Evolutionary conservation across 2,113 vertebrate genomes (phyloP).

Genomic region (Tachysurus vachellii): DNA sequence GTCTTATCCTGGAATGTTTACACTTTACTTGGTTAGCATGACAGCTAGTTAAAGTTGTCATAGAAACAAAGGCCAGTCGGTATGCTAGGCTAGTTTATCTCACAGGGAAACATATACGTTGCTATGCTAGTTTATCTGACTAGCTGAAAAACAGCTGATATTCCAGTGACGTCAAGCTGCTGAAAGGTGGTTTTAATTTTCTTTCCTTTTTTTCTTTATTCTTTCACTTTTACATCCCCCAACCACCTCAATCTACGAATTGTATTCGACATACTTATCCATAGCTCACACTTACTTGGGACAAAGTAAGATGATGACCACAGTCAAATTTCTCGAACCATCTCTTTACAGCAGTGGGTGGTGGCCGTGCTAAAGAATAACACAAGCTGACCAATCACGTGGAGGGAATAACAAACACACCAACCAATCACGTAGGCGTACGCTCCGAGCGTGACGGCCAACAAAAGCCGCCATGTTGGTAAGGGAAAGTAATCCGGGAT

Average conservation of each 20-base stretch:
- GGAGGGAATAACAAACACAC: background rate
- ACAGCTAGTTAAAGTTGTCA: background rate
- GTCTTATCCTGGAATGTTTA: too few relatives aligned
- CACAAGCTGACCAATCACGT: conserved; percentile 5
- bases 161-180: background rate
- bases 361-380: background rate
- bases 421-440: background rate
- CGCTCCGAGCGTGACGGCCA: background rate
- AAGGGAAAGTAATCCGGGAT: background rate
- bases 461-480: conserved; percentile 8
- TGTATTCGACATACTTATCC: background rate
- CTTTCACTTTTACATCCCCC: background rate
- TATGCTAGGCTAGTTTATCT: background rate
- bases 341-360: background rate
- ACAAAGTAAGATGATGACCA: background rate
- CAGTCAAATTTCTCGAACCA: conserved; percentile 3
- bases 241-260: background rate
- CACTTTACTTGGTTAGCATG: background rate
- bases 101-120: too few relatives aligned
- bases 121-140: background rate
- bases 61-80: background rate
- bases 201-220: background rate
- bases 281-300: conserved; percentile 13
- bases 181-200: background rate
- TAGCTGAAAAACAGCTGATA: conserved; percentile 13